Conservation (phyloP, 2,797 vertebrate genomes). For the Myiotriccus ornatus region DNA sequence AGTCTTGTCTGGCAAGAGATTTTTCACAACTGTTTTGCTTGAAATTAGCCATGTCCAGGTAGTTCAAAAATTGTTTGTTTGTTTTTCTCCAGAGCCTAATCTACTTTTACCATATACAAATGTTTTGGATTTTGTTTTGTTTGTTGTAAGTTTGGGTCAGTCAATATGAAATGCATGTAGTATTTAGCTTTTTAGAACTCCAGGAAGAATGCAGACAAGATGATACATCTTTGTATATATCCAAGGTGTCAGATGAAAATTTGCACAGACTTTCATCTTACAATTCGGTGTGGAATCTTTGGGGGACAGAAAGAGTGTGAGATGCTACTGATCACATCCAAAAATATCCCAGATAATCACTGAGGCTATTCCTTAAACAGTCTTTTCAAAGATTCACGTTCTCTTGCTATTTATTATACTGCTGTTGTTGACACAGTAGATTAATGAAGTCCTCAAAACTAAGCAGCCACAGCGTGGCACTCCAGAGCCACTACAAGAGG, state of each 20-base stretch:
- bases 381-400: background rate
- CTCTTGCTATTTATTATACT: background rate
- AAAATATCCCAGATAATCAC: background rate
- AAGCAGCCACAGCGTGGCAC: background rate
- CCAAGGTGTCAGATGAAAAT: background rate
- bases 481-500: background rate
- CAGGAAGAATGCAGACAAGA: background rate
- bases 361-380: background rate
- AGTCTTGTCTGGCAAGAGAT: background rate
- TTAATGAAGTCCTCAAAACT: background rate
- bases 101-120: background rate
- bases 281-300: background rate
- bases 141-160: background rate
- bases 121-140: background rate
- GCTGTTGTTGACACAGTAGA: fast-evolving
- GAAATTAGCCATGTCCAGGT: background rate
- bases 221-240: background rate
- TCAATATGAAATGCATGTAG: background rate
- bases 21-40: background rate
- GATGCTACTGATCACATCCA: background rate
- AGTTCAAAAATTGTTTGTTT: background rate
- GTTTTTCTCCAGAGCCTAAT: background rate
- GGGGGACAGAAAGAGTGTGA: background rate
- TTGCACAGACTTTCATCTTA: background rate
- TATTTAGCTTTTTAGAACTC: background rate